phyloP scores from a whole-genome alignment of 2,888 invertebrate species.

The Tanaodytes sp. region DNA sequence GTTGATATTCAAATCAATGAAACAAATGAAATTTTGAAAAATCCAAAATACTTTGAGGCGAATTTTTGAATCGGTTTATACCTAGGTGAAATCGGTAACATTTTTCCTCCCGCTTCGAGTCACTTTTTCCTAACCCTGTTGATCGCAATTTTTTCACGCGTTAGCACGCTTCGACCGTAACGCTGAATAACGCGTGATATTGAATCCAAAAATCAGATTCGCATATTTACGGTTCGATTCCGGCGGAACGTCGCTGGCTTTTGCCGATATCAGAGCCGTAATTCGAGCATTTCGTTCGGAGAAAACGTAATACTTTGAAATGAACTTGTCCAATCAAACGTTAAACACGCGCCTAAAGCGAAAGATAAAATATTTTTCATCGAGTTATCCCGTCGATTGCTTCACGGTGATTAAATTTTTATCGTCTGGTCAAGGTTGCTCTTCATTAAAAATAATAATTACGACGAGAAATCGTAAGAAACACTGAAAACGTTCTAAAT shows the following conservation, averaged over 20 bases:
- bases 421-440: too few species aligned
- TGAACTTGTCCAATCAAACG: slow-evolving; percentile 6
- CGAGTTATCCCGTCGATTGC: slow-evolving; percentile 12
- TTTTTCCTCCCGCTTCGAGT: too few species aligned
- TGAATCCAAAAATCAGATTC: slow-evolving; percentile 29
- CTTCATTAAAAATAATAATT: too few species aligned
- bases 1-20: too few species aligned
- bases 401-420: too few species aligned
- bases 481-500: too few species aligned
- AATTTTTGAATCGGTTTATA: too few species aligned
- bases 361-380: slow-evolving; percentile 11
- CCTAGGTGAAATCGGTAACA: too few species aligned
- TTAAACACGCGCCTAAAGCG: neutral
- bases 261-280: slow-evolving; percentile 7
- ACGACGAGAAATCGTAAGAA: too few species aligned
- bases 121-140: neutral
- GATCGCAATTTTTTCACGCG: slow-evolving; percentile 5
- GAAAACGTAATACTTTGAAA: slow-evolving; percentile 15
- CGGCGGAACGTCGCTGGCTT: slow-evolving; percentile 6
- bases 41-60: too few species aligned
- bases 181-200: slow-evolving; percentile 21
- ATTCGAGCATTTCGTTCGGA: slow-evolving; percentile 10
- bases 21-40: too few species aligned
- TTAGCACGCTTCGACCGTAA: too few species aligned
- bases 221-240: slow-evolving; percentile 30